Conservation (phyloP, 2,113 vertebrate species). For the Laticauda laticaudata region DNA sequence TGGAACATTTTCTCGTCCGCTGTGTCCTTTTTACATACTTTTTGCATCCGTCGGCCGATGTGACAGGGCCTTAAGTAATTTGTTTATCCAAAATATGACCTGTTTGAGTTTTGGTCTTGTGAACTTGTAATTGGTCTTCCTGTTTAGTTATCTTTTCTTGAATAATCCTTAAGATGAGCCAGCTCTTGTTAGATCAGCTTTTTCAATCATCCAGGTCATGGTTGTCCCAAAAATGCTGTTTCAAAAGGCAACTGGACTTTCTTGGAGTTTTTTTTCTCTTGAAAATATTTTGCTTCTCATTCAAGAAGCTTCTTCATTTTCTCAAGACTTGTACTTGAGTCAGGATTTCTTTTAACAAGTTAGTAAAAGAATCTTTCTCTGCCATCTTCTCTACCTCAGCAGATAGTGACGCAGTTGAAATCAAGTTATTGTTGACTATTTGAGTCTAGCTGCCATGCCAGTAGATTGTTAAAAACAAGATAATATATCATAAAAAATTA, state of each 20-base stretch:
- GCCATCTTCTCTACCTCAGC: not conserved
- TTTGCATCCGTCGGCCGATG: too few relatives aligned
- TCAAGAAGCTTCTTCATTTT: not conserved
- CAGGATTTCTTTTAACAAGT: not conserved
- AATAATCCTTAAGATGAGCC: not conserved
- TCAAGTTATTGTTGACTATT: not conserved
- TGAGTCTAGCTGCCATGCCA: not conserved
- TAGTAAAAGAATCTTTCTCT: not conserved
- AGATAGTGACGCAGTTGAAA: not conserved
- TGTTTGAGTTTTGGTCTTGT: not conserved
- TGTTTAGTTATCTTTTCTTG: not conserved
- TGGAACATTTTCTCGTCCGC: too few relatives aligned
- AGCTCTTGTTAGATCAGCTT: not conserved
- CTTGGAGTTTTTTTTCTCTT: not conserved
- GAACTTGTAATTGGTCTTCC: not conserved
- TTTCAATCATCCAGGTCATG: not conserved
- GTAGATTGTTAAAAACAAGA: not conserved
- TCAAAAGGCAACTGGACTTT: not conserved
- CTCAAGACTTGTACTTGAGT: not conserved
- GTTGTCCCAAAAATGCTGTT: not conserved
- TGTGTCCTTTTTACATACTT: too few relatives aligned
- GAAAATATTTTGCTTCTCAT: not conserved
- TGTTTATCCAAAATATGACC: not conserved
- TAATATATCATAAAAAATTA: not conserved
- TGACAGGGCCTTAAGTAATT: not conserved